Percentiles rank a stretch among this genome's conserved stretches.
These are phyloP conservation scores for Coleophora flavipennella DNA, from an alignment of 2,888 invertebrate species.

Conservation along the genomic window DNA sequence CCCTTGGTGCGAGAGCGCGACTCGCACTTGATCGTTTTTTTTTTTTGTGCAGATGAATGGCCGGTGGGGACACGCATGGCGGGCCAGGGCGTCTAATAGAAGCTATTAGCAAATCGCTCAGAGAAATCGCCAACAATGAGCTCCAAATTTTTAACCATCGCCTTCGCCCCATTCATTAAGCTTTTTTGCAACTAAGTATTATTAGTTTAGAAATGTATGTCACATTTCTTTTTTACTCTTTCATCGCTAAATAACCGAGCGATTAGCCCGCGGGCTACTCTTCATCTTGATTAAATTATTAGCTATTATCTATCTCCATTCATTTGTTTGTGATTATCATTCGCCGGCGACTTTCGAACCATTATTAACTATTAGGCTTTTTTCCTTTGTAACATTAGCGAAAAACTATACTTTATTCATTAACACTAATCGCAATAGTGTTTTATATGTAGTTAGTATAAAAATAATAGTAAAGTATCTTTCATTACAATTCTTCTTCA, in stretches of 20 bases:
- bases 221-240: conserved; percentile 36
- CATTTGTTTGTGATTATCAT: conserved; percentile 43
- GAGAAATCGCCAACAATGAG: conserved; percentile 65
- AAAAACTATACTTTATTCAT: too few relatives aligned
- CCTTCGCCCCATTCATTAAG: conserved; percentile 54
- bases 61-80: conserved; percentile 56
- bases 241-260: conserved; percentile 41
- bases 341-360: conserved; percentile 41
- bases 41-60: conserved; percentile 42
- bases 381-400: too few relatives aligned
- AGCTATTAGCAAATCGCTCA: conserved; percentile 60
- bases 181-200: conserved; percentile 31
- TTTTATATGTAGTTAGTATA: too few relatives aligned
- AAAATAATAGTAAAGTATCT: too few relatives aligned
- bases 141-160: conserved; percentile 61
- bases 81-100: conserved; percentile 54
- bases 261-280: conserved; percentile 40
- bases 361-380: conserved; percentile 31
- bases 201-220: too few relatives aligned
- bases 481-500: too few relatives aligned
- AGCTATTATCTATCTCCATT: conserved; percentile 35
- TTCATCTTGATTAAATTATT: conserved; percentile 55
- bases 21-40: too few relatives aligned
- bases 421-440: too few relatives aligned
- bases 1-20: too few relatives aligned